Conservation (phyloP, 2,113 vertebrate species). For the Callochromis pleurospilus region DNA sequence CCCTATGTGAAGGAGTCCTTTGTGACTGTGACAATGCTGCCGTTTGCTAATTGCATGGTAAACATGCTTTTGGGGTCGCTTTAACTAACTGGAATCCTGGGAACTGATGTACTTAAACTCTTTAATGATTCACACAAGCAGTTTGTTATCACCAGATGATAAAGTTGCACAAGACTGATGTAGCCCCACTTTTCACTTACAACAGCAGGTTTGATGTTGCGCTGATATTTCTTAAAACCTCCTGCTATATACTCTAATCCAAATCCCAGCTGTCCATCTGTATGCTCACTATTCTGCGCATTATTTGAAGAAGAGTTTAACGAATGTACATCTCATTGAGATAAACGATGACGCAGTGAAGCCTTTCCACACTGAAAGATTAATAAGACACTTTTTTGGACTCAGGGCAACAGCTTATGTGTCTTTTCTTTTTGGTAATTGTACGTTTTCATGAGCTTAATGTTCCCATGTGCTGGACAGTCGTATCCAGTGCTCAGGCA, state of each 20-base stretch:
- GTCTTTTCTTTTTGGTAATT: neutral
- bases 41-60: neutral
- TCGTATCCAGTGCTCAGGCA: neutral
- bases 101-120: neutral
- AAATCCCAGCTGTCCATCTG: neutral
- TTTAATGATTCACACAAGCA: neutral
- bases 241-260: neutral
- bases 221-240: neutral
- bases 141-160: neutral
- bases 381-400: neutral
- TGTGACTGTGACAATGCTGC: neutral
- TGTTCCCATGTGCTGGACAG: neutral
- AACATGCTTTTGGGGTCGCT: fast-evolving
- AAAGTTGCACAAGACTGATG: neutral
- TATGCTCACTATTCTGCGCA: neutral
- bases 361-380: neutral
- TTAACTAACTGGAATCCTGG: neutral
- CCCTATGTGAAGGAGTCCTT: neutral
- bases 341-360: neutral
- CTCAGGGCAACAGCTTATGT: neutral
- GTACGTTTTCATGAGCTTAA: neutral
- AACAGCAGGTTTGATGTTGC: neutral
- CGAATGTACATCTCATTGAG: neutral
- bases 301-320: neutral
- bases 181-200: neutral